Conservation (phyloP, 1,140 invertebrate species). For the Drosophila sp. region DNA sequence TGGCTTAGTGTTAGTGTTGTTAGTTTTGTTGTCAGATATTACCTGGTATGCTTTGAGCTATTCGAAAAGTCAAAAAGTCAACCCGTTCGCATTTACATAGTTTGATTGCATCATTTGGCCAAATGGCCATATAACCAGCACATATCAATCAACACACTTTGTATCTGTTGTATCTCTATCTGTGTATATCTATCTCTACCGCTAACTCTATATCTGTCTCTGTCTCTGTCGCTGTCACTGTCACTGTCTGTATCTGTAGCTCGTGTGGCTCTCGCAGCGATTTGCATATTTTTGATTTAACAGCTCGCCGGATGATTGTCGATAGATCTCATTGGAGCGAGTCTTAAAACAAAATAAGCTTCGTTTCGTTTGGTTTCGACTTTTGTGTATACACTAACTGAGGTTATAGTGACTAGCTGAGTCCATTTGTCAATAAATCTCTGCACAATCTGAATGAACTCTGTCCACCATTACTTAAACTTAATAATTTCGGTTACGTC, state of each 20-base stretch:
- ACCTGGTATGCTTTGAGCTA: constrained; percentile 16
- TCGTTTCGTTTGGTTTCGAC: constrained; percentile 27
- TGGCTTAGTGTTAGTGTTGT: constrained; percentile 37
- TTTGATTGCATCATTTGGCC: constrained; percentile 81
- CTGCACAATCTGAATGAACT: too few species aligned
- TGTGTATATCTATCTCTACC: constrained; percentile 23
- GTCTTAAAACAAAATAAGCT: constrained; percentile 20
- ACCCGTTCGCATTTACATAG: constrained; percentile 76
- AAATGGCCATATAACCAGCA: constrained; percentile 79
- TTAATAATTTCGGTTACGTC: too few species aligned
- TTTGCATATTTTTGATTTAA: constrained; percentile 84
- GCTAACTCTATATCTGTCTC: constrained; percentile 29
- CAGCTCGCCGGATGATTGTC: constrained; percentile 64
- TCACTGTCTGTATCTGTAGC: constrained; percentile 35
- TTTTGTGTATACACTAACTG: neutral
- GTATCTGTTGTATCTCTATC: constrained; percentile 25
- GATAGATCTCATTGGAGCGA: constrained; percentile 25
- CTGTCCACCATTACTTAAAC: too few species aligned
- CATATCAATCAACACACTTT: constrained; percentile 76
- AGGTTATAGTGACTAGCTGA: neutral
- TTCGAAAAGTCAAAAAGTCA: constrained; percentile 63
- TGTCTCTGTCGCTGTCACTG: too few species aligned
- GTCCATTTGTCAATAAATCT: too few species aligned
- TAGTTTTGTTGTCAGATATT: constrained; percentile 5
- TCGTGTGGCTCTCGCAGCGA: constrained; percentile 57